These are phyloP conservation scores for Pelusios castaneus DNA, from an alignment of 2,113 vertebrate species.

Conservation along the genomic window DNA sequence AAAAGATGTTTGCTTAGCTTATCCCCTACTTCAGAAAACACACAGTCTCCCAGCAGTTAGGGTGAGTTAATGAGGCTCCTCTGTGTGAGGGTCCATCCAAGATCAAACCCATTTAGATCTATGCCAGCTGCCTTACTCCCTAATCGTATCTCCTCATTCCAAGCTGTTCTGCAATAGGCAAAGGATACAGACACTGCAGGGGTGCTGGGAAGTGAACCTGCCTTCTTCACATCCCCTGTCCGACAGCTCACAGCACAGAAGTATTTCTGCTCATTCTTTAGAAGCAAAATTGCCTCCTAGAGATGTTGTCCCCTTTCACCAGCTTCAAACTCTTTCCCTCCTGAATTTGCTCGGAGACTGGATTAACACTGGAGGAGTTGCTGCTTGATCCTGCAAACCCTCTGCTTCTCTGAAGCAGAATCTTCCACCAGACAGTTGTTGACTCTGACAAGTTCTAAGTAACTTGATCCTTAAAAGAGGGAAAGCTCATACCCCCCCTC, in stretches of 20 bases:
- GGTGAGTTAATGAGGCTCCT: neutral
- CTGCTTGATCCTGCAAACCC: neutral
- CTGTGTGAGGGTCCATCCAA: neutral
- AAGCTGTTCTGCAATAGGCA: neutral
- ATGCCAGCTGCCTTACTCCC: neutral
- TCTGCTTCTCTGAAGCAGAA: neutral
- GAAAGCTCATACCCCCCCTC: neutral
- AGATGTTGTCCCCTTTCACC: neutral
- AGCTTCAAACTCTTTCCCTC: neutral
- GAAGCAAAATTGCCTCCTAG: neutral
- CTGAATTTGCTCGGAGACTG: neutral
- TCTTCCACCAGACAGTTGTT: neutral
- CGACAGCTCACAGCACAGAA: neutral
- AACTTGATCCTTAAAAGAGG: neutral
- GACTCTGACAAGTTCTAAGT: neutral
- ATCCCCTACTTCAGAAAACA: neutral
- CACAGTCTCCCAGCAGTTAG: neutral
- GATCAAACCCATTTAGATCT: too few relatives aligned
- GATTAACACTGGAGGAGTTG: neutral
- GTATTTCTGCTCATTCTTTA: neutral
- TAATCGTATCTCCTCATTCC: neutral
- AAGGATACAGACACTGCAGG: conserved; percentile 43
- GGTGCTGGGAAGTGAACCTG: neutral
- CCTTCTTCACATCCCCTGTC: neutral
- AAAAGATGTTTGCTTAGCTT: neutral